Base-by-base conservation (phyloP, 1,140 invertebrate genomes). In the Sinella curviseta region DNA sequence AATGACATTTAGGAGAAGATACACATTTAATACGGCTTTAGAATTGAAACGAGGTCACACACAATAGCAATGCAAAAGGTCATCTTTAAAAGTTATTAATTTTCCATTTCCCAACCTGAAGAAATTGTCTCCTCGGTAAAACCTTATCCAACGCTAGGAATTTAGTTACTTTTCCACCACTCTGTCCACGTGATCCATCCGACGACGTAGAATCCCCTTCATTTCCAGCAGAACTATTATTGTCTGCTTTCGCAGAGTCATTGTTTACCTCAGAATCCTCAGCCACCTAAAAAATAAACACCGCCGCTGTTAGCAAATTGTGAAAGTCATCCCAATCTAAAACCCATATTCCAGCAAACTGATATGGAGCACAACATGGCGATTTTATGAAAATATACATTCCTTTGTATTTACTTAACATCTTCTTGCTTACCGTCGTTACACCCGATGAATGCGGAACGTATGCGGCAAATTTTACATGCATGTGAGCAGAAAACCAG, bases 401-500 rank as follows among this genome's bases (percentile, higher is more conserved):
- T 48, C 8, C 8, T 8, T 48, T 12, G 8, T 48, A 12, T 48
- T 48, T 48, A 48, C 39, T 12, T 48, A 20, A 20, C 8, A 8
- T 48, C 39, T 12, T 20, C 39, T 20, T 48, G 20, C 8, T 48
- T 20, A 12, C 39, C 8, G 39, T 20, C 39, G 39, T 48, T 48
- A 20, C 39, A 12, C 20, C 20, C n/a, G 55, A 24, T 31, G 89
- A 85, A 87, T 97, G 94, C 33, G 90, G 89, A 14, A 99, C 90
- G 3, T 95, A 75, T 4, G 97, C 97, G 54, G 94, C 91, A 90
- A 97, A 99, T 89, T 97, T 96, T 82, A 94, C 95, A 88, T 99
- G 98, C 65, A 99, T 89, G 90, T 99, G 98, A 65, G 96, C 98
- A 70, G 97, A 89, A 89, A 99, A 99, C 97, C 97, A 99, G 87